Base-by-base conservation (phyloP, 1,140 invertebrate genomes). In the Conus ventricosus region DNA sequence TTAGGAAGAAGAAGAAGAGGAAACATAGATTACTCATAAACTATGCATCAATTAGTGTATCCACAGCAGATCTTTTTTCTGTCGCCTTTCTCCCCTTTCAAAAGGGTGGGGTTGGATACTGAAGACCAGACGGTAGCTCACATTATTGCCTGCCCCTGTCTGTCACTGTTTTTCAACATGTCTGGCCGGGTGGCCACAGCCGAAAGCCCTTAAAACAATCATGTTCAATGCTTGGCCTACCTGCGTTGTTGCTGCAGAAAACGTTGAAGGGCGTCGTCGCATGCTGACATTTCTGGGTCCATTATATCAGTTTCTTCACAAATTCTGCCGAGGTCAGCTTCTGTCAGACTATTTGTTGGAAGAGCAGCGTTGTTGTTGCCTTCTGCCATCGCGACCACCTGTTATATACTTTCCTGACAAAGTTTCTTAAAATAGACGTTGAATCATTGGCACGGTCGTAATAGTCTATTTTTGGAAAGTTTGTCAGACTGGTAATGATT, bases 211-310 rank as follows among this genome's bases (percentile, higher is more conserved):
- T 1, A 39, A 39, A 39, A 39, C 39, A 39, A 39, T 1, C 39
- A 39, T 39, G 39, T 39, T 39, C 39, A 39, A 39, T 39, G 39
- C 3, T 39, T 39, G 39, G 39, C 27, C 86, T 53, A 92, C 91
- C 90, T 90, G 76, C 89, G 87, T 54, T 88, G 82, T 89, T 91
- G 89, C 63, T 92, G 87, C 57, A 91, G 84, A 57, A 92, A 90
- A 87, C 88, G 55, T 25, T 89, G 80, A 78, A 91, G 83, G 17
- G 63, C 83, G 17, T 71, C 39, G 63, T 89, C 88, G 27, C 87
- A 82, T 39, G 54, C 75, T n/a, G 54, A 60, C 51, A 57, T 54
- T 11, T 51, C 78, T 6, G 25, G 25, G 8, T 53, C 23, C 57
- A 83, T 88, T 60, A 1, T 53, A 6, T 39, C 51, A 11, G 53